Base-by-base conservation (phyloP, 2,797 vertebrate species). In the Chelidonichthys spinosus region DNA sequence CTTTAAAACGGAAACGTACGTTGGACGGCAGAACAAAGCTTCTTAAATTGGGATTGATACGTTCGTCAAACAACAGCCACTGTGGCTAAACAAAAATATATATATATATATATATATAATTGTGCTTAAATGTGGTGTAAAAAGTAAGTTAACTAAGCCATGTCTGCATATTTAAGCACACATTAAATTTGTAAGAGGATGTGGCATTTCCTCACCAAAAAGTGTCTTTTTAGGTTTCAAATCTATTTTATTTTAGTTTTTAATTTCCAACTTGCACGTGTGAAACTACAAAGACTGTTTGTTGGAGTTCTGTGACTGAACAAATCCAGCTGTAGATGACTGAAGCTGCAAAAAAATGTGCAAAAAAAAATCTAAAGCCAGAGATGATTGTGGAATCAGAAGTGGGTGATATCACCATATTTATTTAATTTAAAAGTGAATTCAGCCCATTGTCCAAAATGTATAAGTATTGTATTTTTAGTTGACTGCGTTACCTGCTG, bases 261-360 rank as follows among this genome's bases (percentile, higher is more conserved):
- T 25, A 25, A 3, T 47, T 63, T 76, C 15, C 39, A 53, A 35
- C 40, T 35, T 55, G 35, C 11, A 11, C 9, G 7, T 63, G 9
- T 64, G 5, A 59, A 79, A 67, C 40, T 60, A 17, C 60, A 50
- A 52, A 54, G 42, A 60, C 50, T 58, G 50, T 53, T 32, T 33
- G 11, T 53, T 53, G 50, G 50, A 32, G 50, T 52, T 52, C 49
- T 52, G 11, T 32, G 49, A 11, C 9, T 52, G 18, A 52, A 11
- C 18, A 32, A 5, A 18, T 50, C n/a, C 8, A 25, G 49, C 13
- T 53, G 11, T 32, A 33, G 50, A 53, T 25, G 52, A 59, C 17
- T 36, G 18, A 66, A 49, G 2, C 35, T 50, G 50, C 52, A 76
- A 67, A 66, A 25, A 25, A 54, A 65, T 42, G 11, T 63, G 53